Base-by-base conservation (phyloP, 2,888 invertebrate species). In the Apoda limacodes region DNA sequence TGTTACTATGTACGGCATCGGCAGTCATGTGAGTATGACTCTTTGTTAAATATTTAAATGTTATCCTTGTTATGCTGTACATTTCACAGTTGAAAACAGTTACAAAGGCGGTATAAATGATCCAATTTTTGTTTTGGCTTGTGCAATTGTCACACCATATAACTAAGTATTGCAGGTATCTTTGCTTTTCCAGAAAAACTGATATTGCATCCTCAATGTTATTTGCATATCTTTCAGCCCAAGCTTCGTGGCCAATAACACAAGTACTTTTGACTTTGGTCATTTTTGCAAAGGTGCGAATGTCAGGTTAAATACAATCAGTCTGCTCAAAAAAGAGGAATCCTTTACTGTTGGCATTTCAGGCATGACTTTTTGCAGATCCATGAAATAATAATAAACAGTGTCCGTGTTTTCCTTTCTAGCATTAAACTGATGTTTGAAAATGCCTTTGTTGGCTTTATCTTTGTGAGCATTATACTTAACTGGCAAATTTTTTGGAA, bases 171-270 rank as follows among this genome's bases (percentile, higher is more conserved):
- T 37, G 30, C 24, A n/a, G n/a, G n/a, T n/a, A n/a, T n/a, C 37
- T 37, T 28, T 40, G 14, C 11, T 11, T 25, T 14, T 22, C 22
- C 14, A 42, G 28, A 33, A 42, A 39, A 26, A 33, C 27, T 19
- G 32, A 29, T 17, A 39, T 26, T 25, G 39, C 39, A 30, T 38
- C 32, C 17, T 36, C 25, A 22, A 36, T 41, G 14, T 39, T 36
- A 34, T 36, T 39, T 10, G 41, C 38, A 36, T 41, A 38, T 23
- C 41, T 17, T 9, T 34, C 37, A n/a, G 20, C 25, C 26, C 11
- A 21, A 22, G 32, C 41, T 41, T 41, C 36, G 19, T 38, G 36
- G 36, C 41, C 34, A 10, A 41, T 14, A 28, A 41, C 38, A 32
- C 41, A 41, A 12, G 14, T 36, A 14, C 29, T 32, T 14, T 37